Evolutionary conservation across 2,888 invertebrate genomes (phyloP).

Genomic region (Agrenia bidenticulata): DNA sequence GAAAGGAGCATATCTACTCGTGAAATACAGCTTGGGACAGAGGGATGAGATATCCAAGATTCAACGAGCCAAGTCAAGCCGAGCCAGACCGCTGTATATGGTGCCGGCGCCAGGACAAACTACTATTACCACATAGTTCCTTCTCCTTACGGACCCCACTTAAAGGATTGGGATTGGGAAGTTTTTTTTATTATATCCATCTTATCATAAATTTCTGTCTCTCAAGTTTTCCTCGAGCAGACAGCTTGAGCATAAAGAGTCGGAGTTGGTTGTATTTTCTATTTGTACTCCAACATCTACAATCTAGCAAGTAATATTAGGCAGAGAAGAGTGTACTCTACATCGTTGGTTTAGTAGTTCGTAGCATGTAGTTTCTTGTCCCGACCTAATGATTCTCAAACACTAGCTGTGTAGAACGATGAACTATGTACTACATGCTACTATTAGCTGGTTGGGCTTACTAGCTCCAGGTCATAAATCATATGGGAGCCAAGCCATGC

Average conservation of each 20-base stretch:
- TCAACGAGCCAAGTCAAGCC: not conserved
- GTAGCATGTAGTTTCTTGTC: too few relatives aligned
- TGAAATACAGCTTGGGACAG: not conserved
- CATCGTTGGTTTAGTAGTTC: too few relatives aligned
- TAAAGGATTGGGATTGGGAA: slow-evolving; percentile 8
- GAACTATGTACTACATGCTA: too few relatives aligned
- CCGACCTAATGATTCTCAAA: slow-evolving; percentile 50
- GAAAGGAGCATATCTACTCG: too few relatives aligned
- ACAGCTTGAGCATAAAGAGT: not conserved
- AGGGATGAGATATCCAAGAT: not conserved
- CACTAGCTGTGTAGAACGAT: slow-evolving; percentile 32
- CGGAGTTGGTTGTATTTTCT: slow-evolving; percentile 1
- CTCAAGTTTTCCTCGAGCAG: slow-evolving; percentile 33
- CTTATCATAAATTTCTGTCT: slow-evolving; percentile 52
- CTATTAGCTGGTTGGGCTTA: too few relatives aligned
- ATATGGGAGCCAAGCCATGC: slow-evolving; percentile 9
- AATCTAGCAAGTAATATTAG: too few relatives aligned
- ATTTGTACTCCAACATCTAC: not conserved
- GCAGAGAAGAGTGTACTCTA: too few relatives aligned
- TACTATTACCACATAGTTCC: not conserved
- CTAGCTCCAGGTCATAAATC: slow-evolving; percentile 31
- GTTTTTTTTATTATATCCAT: slow-evolving; percentile 29
- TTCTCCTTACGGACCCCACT: not conserved
- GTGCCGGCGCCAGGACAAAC: slow-evolving; percentile 12
- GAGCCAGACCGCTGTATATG: slow-evolving; percentile 1